Evolutionary conservation across 2,888 invertebrate genomes (phyloP), one percentile per base, ranked within the genome.

Genomic region (Hyles lineata): DNA sequence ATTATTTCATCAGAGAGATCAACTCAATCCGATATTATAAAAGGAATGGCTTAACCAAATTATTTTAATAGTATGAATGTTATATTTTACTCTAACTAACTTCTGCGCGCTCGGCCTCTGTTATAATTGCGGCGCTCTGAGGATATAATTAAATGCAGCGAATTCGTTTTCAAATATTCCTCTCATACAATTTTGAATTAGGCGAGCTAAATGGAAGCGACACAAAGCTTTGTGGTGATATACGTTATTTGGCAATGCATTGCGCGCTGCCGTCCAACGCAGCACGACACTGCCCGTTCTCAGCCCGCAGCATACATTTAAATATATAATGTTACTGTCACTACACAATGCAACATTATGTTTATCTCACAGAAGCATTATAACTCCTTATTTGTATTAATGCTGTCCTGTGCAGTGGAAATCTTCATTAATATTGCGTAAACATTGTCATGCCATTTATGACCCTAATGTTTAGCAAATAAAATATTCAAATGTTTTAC

Each of bases 151-250:
- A 55, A 55, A 55, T 55, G 55, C 55, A 55, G 55, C 55, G 55
- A 55, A 55, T 55, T n/a, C 55, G 55, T n/a, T 55, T 55, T 55
- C 55, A 55, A 55, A 55, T 55, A 55, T 55, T 55, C 55, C 55
- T 55, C 55, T n/a, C 55, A 55, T 55, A 55, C n/a, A 55, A 55
- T n/a, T 55, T n/a, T 55, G 55, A 55, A n/a, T 55, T 55, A 55
- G 55, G 19, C 55, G 55, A 55, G 55, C 55, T 55, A 55, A 55
- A 55, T 55, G 55, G n/a, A n/a, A 55, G 55, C 55, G 55, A 5
- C 55, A 55, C 55, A 55, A 55, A 55, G 55, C 55, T 55, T n/a
- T 55, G 55, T 55, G 55, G 55, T 55, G 55, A 55, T 55, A 55
- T 55, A 55, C 55, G 55, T 55, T 55, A 55, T 55, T 55, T 55